A percentile compares a stretch with the other conserved stretches of the same genome.
phyloP scores from a whole-genome alignment of 2,113 vertebrate genomes.

The Loxodonta africana region DNA sequence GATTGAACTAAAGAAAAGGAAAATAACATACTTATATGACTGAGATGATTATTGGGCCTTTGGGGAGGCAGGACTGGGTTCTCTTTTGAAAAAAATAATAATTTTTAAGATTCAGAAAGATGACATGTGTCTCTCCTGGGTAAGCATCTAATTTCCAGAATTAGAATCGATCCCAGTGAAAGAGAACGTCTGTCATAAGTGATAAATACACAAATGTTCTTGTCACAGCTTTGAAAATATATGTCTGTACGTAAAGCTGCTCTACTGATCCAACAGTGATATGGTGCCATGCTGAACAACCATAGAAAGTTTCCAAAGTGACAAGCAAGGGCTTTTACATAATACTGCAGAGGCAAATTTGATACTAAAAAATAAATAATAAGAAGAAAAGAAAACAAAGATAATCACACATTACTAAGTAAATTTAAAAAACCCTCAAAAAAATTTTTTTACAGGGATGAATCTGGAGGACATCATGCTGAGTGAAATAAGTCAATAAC shows the following conservation, averaged over 20 bases:
- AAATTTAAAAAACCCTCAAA: not conserved
- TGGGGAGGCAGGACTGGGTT: not conserved
- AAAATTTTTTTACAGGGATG: not conserved
- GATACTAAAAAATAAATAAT: not conserved
- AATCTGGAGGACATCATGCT: too few species aligned
- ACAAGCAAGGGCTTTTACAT: conserved; percentile 1
- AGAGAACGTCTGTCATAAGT: conserved; percentile 52
- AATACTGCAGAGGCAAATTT: not conserved
- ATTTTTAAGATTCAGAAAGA: not conserved
- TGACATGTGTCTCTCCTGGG: not conserved
- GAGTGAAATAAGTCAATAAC: too few species aligned
- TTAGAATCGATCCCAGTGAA: conserved; percentile 39
- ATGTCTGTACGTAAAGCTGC: not conserved
- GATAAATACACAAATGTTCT: conserved; percentile 56
- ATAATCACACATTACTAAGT: not conserved
- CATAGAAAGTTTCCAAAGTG: conserved; percentile 33
- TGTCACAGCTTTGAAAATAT: conserved; percentile 21
- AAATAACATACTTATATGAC: not conserved
- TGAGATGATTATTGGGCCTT: not conserved
- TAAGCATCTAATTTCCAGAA: conserved; percentile 64
- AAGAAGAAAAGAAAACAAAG: not conserved
- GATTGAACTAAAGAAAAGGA: not conserved
- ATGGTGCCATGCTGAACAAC: not conserved
- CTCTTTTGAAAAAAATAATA: not conserved
- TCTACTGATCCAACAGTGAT: conserved; percentile 31